Conservation (phyloP, 2,888 invertebrate genomes). For the Orthosia gracilis region DNA sequence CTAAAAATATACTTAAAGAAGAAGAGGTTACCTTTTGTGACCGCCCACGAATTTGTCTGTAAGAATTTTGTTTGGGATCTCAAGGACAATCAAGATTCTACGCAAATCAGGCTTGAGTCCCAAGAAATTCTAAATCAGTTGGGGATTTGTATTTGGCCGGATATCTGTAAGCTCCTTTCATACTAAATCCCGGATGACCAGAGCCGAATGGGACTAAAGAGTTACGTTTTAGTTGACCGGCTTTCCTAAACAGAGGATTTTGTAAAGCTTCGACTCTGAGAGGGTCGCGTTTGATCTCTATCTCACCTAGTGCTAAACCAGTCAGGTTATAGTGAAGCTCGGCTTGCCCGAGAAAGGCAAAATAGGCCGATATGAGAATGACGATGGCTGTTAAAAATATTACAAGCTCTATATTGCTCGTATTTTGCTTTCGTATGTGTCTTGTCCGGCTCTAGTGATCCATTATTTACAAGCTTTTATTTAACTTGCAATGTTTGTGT, state of each 20-base stretch:
- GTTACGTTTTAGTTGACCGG: conserved; percentile 5
- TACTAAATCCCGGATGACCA: background rate
- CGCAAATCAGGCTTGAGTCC: background rate
- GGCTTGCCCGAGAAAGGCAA: background rate
- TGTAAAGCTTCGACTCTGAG: background rate
- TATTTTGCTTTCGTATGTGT: too few species aligned
- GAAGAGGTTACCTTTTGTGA: conserved; percentile 19
- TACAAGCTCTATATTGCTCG: too few species aligned
- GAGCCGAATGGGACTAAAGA: conserved; percentile 15
- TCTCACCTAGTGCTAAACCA: background rate
- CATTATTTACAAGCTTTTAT: too few species aligned
- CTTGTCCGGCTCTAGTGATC: too few species aligned
- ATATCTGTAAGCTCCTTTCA: conserved; percentile 18
- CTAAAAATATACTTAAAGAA: conserved; percentile 36
- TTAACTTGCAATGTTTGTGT: too few species aligned
- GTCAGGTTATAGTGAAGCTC: background rate
- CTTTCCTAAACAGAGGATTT: background rate
- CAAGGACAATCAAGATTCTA: conserved; percentile 9
- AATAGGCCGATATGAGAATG: background rate
- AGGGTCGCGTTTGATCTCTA: conserved; percentile 3
- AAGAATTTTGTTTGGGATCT: background rate
- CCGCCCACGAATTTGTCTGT: background rate
- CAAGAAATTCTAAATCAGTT: conserved; percentile 19
- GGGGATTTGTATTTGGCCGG: conserved; percentile 10
- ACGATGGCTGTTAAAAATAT: too few species aligned